Evolutionary conservation across 2,888 invertebrate species (phyloP), one percentile per base, ranked within the genome.

Genomic region (Xylocampa areola): DNA sequence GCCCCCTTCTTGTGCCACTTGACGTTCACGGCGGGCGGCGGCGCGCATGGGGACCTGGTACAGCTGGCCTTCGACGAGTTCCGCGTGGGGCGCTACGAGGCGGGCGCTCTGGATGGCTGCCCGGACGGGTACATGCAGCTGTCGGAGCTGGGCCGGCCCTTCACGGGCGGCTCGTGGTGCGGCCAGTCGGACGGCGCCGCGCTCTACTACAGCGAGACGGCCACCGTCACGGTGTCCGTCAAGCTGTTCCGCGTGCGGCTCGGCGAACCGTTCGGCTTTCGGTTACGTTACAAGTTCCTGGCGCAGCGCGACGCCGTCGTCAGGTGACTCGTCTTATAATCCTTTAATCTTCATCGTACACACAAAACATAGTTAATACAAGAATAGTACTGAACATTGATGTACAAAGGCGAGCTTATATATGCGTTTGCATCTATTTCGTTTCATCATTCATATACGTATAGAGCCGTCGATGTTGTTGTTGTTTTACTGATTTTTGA

Each of bases 91-190:
- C 95, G 97, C 44, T 96, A 97, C 88, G 97, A 97, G 83, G 93
- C 96, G 45, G 95, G 95, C 62, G 95, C 96, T 40, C 85, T 88
- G 48, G 96, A 97, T 80, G 97, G 97, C 74, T 98, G 98, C 87
- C 97, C 97, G 10, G 97, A 97, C 86, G 98, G 98, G 45, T 97
- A 97, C 91, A 96, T 98, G 96, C 96, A 97, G 94, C 95, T 97
- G 71, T 96, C 97, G 77, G 98, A 98, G 92, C 95, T 97, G 73
- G 97, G 97, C 14, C 95, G 97, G 33, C 97, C 97, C 11, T 97
- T 97, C 92, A 97, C 97, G 21, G 98, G 97, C 36, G 98, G 98
- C 62, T 97, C 97, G 14, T 98, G 98, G 98, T 98, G 98, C 88
- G 98, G 98, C 53, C 95, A 96, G 51, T 96, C 97, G 37, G 96